Evolutionary conservation across 1,140 invertebrate genomes (phyloP).

Genomic region (Drosophila seguyi): DNA sequence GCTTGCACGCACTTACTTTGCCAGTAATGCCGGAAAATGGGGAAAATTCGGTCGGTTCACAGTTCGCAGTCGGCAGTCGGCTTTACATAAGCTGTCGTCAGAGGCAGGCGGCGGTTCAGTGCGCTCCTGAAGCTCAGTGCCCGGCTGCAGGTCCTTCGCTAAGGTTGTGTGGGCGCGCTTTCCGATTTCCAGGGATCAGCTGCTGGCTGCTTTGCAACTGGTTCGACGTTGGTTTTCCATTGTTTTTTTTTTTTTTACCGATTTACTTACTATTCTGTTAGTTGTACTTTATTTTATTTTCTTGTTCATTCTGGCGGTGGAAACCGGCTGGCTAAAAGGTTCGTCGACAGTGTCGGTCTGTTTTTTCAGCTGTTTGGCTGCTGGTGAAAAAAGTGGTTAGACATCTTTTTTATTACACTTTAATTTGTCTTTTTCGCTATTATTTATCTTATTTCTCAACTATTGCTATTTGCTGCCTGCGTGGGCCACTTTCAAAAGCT

Average conservation of each 20-base stretch:
- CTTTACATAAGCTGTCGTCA: conserved; percentile 80
- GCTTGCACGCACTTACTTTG: conserved; percentile 62
- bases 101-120: conserved; percentile 21
- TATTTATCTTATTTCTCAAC: conserved; percentile 70
- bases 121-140: conserved; percentile 63
- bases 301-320: conserved; percentile 28
- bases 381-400: conserved; percentile 69
- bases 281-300: conserved; percentile 25
- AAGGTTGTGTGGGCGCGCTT: conserved; percentile 64
- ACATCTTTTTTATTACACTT: conserved; percentile 79
- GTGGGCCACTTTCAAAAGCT: conserved; percentile 73
- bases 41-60: conserved; percentile 15
- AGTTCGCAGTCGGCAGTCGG: conserved; percentile 26
- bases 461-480: conserved; percentile 69
- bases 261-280: conserved; percentile 14
- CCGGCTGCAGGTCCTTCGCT: conserved; percentile 80
- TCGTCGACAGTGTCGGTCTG: conserved; percentile 64
- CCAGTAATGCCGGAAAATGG: conserved; percentile 70
- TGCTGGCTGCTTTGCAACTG: conserved; percentile 71
- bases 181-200: conserved; percentile 60
- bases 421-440: conserved; percentile 72
- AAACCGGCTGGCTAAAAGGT: conserved; percentile 77
- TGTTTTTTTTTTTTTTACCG: conserved; percentile 36
- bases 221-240: conserved; percentile 27
- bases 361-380: conserved; percentile 75